Percentiles rank a stretch among this genome's conserved stretches.
Conservation (phyloP, 1,140 invertebrate genomes). For the Meteorus sp. region DNA sequence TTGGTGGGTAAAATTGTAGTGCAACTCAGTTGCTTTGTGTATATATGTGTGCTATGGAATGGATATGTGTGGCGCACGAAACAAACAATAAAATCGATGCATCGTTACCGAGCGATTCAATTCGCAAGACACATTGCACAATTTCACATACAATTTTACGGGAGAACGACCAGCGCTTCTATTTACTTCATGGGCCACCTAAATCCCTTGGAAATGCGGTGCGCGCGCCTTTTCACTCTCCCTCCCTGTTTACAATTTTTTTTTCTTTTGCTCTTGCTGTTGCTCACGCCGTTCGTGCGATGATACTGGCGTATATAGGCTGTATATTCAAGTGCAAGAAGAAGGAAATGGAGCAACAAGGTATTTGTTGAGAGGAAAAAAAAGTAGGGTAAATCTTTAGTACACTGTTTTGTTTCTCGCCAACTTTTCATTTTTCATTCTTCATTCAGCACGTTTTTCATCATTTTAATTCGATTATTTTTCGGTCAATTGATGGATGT, state of each 20-base stretch:
- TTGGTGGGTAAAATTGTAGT: too few relatives aligned
- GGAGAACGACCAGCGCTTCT: constrained; percentile 57
- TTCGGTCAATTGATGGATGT: too few relatives aligned
- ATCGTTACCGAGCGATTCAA: constrained; percentile 61
- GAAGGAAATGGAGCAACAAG: neutral
- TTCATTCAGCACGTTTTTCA: too few relatives aligned
- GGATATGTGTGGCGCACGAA: constrained; percentile 37
- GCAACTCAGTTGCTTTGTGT: too few relatives aligned
- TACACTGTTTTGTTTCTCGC: too few relatives aligned
- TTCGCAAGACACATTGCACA: constrained; percentile 61
- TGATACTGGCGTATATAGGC: constrained; percentile 32
- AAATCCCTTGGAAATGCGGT: constrained; percentile 33
- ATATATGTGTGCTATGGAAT: too few relatives aligned
- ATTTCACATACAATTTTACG: constrained; percentile 63
- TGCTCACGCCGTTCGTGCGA: constrained; percentile 6
- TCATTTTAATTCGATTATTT: too few relatives aligned
- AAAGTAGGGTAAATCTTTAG: too few relatives aligned
- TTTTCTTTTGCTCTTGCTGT: too few relatives aligned
- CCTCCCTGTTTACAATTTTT: constrained; percentile 30
- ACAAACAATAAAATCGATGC: constrained; percentile 62
- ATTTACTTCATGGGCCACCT: constrained; percentile 55
- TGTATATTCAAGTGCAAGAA: constrained; percentile 12
- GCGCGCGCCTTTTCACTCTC: constrained; percentile 21
- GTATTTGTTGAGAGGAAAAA: too few relatives aligned
- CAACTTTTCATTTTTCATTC: too few relatives aligned